Evolutionary conservation across 2,888 invertebrate species (phyloP).

Genomic region (Trileptium ribeirensis): DNA sequence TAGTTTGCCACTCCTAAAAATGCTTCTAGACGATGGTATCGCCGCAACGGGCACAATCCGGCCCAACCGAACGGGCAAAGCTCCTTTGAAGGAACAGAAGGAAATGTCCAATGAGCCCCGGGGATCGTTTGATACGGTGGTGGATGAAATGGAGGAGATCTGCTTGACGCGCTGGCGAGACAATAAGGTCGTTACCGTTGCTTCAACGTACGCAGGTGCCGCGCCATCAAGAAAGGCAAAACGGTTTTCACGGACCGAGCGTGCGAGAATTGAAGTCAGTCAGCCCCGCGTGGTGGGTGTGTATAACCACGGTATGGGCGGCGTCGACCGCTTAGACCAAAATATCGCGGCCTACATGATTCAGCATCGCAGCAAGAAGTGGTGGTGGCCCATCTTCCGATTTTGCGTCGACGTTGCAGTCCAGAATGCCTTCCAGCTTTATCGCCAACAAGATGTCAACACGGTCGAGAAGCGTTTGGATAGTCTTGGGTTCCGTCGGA

Average conservation of each 20-base stretch:
- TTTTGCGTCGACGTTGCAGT: not conserved
- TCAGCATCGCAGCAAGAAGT: not conserved
- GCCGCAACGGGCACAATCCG: no score
- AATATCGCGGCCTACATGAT: not conserved
- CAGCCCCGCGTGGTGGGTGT: not conserved
- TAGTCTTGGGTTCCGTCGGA: not conserved
- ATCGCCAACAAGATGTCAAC: not conserved
- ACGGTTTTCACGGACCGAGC: not conserved
- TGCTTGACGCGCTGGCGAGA: not conserved
- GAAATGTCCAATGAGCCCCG: no score
- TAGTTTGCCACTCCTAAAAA: no score
- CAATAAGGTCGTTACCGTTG: not conserved
- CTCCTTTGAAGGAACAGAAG: no score
- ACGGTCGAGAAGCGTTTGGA: not conserved
- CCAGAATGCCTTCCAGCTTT: not conserved
- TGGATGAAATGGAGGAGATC: no score
- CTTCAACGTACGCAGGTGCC: not conserved
- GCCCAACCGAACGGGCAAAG: no score
- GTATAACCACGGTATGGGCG: not conserved
- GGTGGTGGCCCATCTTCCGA: not conserved
- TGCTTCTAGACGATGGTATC: no score
- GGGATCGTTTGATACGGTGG: no score
- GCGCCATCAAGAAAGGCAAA: not conserved
- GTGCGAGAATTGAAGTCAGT: not conserved
- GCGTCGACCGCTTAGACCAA: not conserved